phyloP scores from a whole-genome alignment of 2,797 vertebrate genomes.

The Spondyliosoma cantharus region DNA sequence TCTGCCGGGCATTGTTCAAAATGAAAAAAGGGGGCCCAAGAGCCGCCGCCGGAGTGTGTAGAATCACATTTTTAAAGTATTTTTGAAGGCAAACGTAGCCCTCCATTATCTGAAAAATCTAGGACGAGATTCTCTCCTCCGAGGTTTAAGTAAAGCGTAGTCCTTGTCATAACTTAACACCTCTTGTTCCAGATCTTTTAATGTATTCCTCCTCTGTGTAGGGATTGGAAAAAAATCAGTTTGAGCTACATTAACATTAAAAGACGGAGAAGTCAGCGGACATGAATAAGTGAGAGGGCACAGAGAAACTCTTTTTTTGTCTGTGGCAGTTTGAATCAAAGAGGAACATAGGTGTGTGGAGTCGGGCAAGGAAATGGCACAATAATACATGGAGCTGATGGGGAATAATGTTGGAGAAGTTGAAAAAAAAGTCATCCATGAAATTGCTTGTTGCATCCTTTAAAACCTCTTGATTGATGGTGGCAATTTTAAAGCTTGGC shows the following conservation, averaged over 20 bases:
- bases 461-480: constrained; percentile 81
- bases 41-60: constrained; percentile 43
- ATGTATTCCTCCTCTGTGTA: constrained; percentile 53
- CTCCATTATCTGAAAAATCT: constrained; percentile 60
- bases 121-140: constrained; percentile 60
- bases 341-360: constrained; percentile 28
- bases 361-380: constrained; percentile 30
- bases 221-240: constrained; percentile 47
- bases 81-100: constrained; percentile 43
- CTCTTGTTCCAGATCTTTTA: constrained; percentile 65
- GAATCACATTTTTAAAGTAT: constrained; percentile 59
- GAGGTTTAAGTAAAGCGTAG: constrained; percentile 66
- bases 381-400: constrained; percentile 64
- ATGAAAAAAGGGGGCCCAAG: constrained; percentile 50
- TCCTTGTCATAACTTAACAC: constrained; percentile 60
- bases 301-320: constrained; percentile 50
- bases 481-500: constrained; percentile 82
- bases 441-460: constrained; percentile 80
- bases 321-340: constrained; percentile 45
- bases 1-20: constrained; percentile 55
- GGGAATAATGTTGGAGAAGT: constrained; percentile 76
- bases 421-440: constrained; percentile 73
- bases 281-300: constrained; percentile 59
- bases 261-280: constrained; percentile 51
- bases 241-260: constrained; percentile 54